Percentiles rank a stretch among this genome's conserved stretches.
phyloP scores from a whole-genome alignment of 1,140 invertebrate genomes.

The Pararge aegeria region DNA sequence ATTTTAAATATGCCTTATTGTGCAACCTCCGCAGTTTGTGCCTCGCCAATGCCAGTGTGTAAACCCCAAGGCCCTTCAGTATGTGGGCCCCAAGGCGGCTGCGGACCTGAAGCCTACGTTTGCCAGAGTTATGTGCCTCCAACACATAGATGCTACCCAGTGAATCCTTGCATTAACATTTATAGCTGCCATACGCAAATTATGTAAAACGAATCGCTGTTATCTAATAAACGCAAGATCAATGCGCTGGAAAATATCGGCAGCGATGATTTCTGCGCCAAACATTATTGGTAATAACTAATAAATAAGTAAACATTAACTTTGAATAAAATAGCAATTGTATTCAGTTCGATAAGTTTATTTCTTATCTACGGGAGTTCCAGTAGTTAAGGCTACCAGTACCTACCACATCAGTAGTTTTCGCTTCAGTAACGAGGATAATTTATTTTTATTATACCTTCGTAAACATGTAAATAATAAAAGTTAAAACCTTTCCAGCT shows the following conservation, averaged over 20 bases:
- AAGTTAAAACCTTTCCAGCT: too few relatives aligned
- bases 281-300: too few relatives aligned
- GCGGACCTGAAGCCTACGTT: constrained; percentile 34
- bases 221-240: background rate
- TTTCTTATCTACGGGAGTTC: too few relatives aligned
- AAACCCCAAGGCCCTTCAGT: constrained; percentile 3
- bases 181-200: constrained; percentile 69
- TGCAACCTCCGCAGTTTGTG: constrained; percentile 25
- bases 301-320: too few relatives aligned
- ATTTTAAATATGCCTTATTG: constrained; percentile 36
- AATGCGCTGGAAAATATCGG: background rate
- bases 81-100: constrained; percentile 21
- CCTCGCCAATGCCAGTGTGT: background rate
- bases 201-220: constrained; percentile 37
- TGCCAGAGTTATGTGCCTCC: constrained; percentile 43
- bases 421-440: too few relatives aligned
- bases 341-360: too few relatives aligned
- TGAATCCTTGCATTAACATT: constrained; percentile 67
- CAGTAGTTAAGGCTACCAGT: too few relatives aligned
- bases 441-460: too few relatives aligned
- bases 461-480: too few relatives aligned
- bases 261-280: background rate
- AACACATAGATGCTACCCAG: constrained; percentile 40
- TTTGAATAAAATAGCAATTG: too few relatives aligned
- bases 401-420: too few relatives aligned